These are phyloP conservation scores for Syrista parreyssii DNA, from an alignment of 2,888 invertebrate species.

Conservation along the genomic window DNA sequence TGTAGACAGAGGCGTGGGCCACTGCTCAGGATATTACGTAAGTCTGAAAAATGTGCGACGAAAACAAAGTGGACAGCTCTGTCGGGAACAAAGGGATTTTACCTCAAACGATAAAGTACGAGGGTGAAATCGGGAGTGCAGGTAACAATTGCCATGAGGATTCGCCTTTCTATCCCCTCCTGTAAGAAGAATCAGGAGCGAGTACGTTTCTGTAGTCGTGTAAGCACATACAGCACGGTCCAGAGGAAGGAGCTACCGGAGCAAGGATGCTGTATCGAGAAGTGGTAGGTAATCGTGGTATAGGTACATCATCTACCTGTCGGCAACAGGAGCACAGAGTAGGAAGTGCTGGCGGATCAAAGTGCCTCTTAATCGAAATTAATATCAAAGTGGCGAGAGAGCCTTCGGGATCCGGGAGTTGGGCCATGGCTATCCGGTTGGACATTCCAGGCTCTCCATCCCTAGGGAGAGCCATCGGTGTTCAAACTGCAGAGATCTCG, in stretches of 20 bases:
- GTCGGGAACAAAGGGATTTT: constrained; percentile 54
- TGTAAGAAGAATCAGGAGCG: neutral
- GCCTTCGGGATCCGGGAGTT: constrained; percentile 20
- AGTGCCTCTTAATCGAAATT: constrained; percentile 34
- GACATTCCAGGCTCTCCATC: constrained; percentile 5
- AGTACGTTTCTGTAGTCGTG: neutral
- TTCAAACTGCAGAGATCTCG: constrained; percentile 36
- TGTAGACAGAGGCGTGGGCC: constrained; percentile 35
- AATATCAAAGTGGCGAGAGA: constrained; percentile 30
- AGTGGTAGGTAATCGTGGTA: neutral
- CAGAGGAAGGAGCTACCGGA: neutral
- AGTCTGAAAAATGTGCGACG: constrained; percentile 58
- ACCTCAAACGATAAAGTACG: constrained; percentile 58
- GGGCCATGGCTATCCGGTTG: neutral
- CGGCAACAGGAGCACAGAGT: neutral
- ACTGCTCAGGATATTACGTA: constrained; percentile 60
- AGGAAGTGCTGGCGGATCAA: constrained; percentile 23
- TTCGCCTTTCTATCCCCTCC: neutral
- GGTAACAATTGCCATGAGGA: constrained; percentile 45
- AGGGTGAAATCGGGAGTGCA: constrained; percentile 51
- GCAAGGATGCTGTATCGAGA: neutral
- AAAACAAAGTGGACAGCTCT: constrained; percentile 53
- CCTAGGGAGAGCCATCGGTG: constrained; percentile 25
- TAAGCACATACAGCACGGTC: neutral
- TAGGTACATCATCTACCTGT: constrained; percentile 3